Evolutionary conservation across 2,888 invertebrate species (phyloP), one percentile per base, ranked within the genome.

Genomic region (Mechanitis mazaeus): DNA sequence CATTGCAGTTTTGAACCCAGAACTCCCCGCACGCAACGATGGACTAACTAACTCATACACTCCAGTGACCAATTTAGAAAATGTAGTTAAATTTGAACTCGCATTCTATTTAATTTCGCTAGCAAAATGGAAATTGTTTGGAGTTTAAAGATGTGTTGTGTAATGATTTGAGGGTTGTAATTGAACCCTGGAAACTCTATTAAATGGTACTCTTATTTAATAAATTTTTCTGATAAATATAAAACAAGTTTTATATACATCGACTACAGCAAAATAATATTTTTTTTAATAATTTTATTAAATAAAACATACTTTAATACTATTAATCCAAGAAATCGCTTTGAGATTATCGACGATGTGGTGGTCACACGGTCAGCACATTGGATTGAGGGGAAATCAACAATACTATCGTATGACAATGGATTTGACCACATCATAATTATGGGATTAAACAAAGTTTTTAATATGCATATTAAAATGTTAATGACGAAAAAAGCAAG

Each of bases 11-110:
- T 79, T 77, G 75, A 77, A 75, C 76, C 75, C 68, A 50, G 61
- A 67, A 68, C 68, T 67, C 67, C 67, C 61, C 78, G 78, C 85
- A 84, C 84, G 84, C 85, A 84, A 79, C 83, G 79, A 72, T 81
- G 79, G 79, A 50, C 81, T 83, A 83, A 81, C 74, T 85, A 85
- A 84, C 80, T 85, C 75, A 72, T 78, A 77, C 82, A 77, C 81
- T 81, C 75, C 78, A 72, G 56, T 84, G 81, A 73, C 74, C 83
- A 84, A 83, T 85, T 81, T 78, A 72, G 72, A 79, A 80, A 77
- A 77, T 78, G 77, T 76, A 69, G 69, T 66, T 65, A 65, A 69
- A 61, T 68, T 58, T 66, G 60, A 64, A 63, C 67, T 66, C 63
- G 58, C 63, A 66, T 70, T 66, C 60, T 56, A 64, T 65, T 63